phyloP scores from a whole-genome alignment of 2,888 invertebrate genomes.

The Liopterus haemorrhoidalis region DNA sequence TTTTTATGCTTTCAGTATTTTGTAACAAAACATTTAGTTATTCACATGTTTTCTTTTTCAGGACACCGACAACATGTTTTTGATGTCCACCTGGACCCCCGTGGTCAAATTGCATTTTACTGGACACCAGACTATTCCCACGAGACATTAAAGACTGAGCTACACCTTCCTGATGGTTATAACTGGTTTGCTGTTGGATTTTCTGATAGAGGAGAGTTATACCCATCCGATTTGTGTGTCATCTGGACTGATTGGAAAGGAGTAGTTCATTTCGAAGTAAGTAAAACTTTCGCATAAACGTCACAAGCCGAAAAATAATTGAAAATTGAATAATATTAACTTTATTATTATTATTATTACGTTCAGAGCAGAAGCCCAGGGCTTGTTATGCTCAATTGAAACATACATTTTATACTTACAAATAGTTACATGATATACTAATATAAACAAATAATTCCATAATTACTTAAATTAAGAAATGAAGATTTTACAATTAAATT shows the following conservation, averaged over 20 bases:
- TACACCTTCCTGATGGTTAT: constrained; percentile 49
- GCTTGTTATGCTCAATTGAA: too few species aligned
- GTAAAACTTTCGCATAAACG: too few species aligned
- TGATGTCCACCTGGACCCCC: constrained; percentile 43
- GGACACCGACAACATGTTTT: constrained; percentile 34
- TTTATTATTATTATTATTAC: too few species aligned
- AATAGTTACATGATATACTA: too few species aligned
- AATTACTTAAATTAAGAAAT: too few species aligned
- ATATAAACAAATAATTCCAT: too few species aligned
- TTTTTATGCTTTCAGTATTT: too few species aligned
- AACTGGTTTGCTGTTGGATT: constrained; percentile 82
- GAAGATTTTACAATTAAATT: too few species aligned
- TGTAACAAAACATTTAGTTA: background rate
- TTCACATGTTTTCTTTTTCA: constrained; percentile 3
- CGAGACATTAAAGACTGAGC: constrained; percentile 46
- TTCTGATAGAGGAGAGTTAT: constrained; percentile 69
- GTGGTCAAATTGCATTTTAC: constrained; percentile 43
- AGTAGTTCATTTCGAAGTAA: constrained; percentile 52
- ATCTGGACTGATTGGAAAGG: constrained; percentile 69
- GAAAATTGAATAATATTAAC: too few species aligned
- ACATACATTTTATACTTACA: too few species aligned
- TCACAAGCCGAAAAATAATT: constrained; percentile 6
- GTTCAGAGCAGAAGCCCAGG: too few species aligned
- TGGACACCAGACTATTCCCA: constrained; percentile 48
- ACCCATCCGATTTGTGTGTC: constrained; percentile 75